Percentiles rank a stretch among this genome's conserved stretches.
phyloP scores from a whole-genome alignment of 2,888 invertebrate genomes.

The Malacosoma neustria region DNA sequence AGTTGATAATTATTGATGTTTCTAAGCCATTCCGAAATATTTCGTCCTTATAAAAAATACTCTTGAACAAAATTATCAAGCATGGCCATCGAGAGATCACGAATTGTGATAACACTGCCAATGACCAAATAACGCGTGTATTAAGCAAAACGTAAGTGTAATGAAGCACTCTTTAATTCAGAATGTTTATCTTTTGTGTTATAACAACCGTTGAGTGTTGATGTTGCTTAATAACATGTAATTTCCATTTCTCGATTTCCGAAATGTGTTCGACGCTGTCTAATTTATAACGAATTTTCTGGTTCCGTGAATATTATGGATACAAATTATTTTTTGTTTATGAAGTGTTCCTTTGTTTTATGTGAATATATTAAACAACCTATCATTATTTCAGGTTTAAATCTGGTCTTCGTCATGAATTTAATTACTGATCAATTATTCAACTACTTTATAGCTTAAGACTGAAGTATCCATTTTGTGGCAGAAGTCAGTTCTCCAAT shows the following conservation, averaged over 20 bases:
- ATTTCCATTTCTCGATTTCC: conserved; percentile 65
- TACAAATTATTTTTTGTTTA: conserved; percentile 33
- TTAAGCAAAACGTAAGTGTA: conserved; percentile 61
- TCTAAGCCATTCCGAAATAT: no score
- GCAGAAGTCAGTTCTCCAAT: no score
- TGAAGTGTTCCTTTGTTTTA: conserved; percentile 32
- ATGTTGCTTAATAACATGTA: conserved; percentile 68
- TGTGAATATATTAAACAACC: not conserved
- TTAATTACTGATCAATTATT: no score
- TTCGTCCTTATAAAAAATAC: no score
- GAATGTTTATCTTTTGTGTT: conserved; percentile 70
- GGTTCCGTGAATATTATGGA: conserved; percentile 51
- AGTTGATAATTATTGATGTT: no score
- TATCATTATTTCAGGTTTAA: no score
- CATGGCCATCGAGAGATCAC: conserved; percentile 46
- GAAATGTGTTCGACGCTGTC: conserved; percentile 56
- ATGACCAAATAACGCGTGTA: conserved; percentile 55
- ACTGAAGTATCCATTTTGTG: no score
- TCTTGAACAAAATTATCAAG: conserved; percentile 53
- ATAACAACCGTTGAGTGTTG: conserved; percentile 65
- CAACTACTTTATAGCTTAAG: no score
- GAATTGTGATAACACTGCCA: conserved; percentile 44
- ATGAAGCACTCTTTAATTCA: conserved; percentile 65
- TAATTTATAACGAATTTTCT: conserved; percentile 53
- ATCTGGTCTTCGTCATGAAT: no score